Evolutionary conservation across 2,113 vertebrate species (phyloP), one percentile per base, ranked within the genome.

Genomic region (Orthonyx spaldingii): DNA sequence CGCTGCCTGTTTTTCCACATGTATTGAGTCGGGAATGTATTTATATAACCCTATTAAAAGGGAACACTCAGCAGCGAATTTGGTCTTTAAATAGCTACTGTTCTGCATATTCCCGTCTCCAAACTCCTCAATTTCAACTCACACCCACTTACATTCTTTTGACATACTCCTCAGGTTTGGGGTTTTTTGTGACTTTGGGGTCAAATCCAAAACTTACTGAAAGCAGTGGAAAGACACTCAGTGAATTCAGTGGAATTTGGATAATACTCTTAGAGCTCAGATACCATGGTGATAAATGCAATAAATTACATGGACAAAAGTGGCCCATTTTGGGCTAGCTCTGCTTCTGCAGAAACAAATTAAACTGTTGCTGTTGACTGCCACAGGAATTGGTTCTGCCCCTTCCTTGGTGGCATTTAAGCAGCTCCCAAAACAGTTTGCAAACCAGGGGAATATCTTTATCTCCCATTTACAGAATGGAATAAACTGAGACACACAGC

Each of bases 31-130:
- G 9, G 94, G 95, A 95, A 91, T 89, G 81, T 97, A 96, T 97
- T 97, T 97, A 95, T 97, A 96, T 97, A 97, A 97, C 96, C 97
- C 93, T 85, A 96, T 96, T 96, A 97, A 97, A 97, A 93, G 84
- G 84, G 90, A 97, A 89, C 79, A 55, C 87, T 94, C 65, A 17
- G 94, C 89, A 96, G 96, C 94, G 83, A 90, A 68, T 52, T 89
- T 4, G 8, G 57, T 87, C 96, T 97, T 97, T 96, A 97, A 96
- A 97, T 97, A 97, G 97, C 97, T 96, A 95, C 96, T 94, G 90
- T 96, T 97, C 96, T 96, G 95, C 89, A 91, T 93, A 76, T 78
- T 91, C 90, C 92, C 13, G 66, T 72, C 94, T 94, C 87, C 82
- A 89, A 93, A 94, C 94, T 93, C 94, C 83, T 96, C 94, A 89